phyloP scores from a whole-genome alignment of 2,113 vertebrate genomes.

The Etia nguti region DNA sequence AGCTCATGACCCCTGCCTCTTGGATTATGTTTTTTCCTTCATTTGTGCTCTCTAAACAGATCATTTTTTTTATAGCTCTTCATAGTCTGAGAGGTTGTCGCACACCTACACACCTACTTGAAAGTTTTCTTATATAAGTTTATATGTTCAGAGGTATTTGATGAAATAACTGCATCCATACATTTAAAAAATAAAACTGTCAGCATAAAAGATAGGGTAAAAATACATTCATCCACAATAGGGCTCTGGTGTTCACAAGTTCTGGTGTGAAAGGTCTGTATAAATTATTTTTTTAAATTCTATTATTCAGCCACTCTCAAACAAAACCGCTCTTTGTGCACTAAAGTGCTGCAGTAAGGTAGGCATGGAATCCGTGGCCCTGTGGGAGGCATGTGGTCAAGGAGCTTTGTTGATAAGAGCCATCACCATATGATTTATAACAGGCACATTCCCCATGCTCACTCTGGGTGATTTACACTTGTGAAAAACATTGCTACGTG shows the following conservation, averaged over 20 bases:
- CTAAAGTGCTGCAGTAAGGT: not conserved
- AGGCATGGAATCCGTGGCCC: slow-evolving; percentile 26
- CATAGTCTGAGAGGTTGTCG: not conserved
- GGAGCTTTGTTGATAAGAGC: slow-evolving; percentile 65
- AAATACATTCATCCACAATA: not conserved
- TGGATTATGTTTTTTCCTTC: not conserved
- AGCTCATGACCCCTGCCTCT: not conserved
- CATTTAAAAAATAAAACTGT: not conserved
- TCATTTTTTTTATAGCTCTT: not conserved
- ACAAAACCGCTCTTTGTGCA: slow-evolving; percentile 7
- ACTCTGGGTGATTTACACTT: slow-evolving; percentile 10
- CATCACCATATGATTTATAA: slow-evolving; percentile 52
- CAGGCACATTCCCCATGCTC: slow-evolving; percentile 15
- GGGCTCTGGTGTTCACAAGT: not conserved
- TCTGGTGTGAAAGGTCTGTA: not conserved
- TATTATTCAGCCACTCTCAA: not conserved
- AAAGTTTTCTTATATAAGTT: not conserved
- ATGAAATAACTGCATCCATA: not conserved
- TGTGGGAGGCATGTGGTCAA: slow-evolving; percentile 53
- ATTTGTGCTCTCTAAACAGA: not conserved
- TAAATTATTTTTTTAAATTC: not conserved
- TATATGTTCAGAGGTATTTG: not conserved
- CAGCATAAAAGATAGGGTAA: not conserved
- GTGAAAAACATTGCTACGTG: not conserved
- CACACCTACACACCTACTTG: not conserved